phyloP scores from a whole-genome alignment of 2,888 invertebrate species.

The Aproaerema taeniolella region DNA sequence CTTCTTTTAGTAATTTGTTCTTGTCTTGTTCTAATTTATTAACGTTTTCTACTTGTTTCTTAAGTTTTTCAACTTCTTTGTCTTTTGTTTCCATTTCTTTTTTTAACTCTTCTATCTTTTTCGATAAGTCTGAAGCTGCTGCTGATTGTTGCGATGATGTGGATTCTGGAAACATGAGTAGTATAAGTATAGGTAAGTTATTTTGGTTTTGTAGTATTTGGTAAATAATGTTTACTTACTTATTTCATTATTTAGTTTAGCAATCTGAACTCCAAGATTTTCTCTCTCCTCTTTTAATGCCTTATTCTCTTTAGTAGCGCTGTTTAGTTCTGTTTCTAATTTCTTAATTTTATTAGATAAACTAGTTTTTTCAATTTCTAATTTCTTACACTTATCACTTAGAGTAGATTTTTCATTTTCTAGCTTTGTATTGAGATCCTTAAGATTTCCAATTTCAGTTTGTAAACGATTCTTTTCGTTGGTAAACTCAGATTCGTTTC shows the following conservation, averaged over 20 bases:
- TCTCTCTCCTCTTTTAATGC: constrained; percentile 81
- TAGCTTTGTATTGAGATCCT: constrained; percentile 66
- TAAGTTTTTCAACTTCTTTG: constrained; percentile 78
- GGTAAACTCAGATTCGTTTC: constrained; percentile 67
- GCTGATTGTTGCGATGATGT: constrained; percentile 73
- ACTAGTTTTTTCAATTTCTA: constrained; percentile 59
- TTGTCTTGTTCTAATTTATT: constrained; percentile 74
- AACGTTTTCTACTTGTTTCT: constrained; percentile 74
- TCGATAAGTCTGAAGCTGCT: constrained; percentile 73
- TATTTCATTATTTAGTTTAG: constrained; percentile 76
- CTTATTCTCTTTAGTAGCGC: constrained; percentile 59
- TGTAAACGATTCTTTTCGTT: constrained; percentile 70
- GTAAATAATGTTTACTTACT: constrained; percentile 57
- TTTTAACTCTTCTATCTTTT: constrained; percentile 81
- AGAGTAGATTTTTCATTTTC: constrained; percentile 63
- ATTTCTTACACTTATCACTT: constrained; percentile 43
- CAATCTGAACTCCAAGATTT: constrained; percentile 77
- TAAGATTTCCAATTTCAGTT: constrained; percentile 70
- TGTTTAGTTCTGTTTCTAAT: constrained; percentile 58
- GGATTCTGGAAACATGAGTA: constrained; percentile 58
- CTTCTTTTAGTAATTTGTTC: constrained; percentile 78
- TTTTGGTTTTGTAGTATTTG: background rate
- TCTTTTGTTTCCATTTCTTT: constrained; percentile 80
- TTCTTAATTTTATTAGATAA: constrained; percentile 56
- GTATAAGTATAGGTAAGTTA: too few relatives aligned